Base-by-base conservation (phyloP, 2,113 vertebrate species). In the Zapornia atra region DNA sequence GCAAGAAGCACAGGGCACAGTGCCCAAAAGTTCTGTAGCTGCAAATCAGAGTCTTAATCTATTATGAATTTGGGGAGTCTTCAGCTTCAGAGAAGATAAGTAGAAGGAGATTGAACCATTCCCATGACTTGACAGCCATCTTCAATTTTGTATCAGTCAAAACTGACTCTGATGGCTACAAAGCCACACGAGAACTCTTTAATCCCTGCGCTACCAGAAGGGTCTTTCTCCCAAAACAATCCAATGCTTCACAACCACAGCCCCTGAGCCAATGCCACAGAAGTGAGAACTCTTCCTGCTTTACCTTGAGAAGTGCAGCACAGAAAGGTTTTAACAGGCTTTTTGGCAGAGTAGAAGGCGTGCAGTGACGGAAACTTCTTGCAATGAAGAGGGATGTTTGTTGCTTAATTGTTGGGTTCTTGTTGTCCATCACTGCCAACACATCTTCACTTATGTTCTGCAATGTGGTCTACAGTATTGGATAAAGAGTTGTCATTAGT, bases 381-480 rank as follows among this genome's bases (percentile, higher is more conserved):
- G 99, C 99, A 94, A 99, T 98, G 95, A 99, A 99, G 40, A 99
- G 98, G 22, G 99, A 99, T 6, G 99, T 98, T 96, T 99, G 99
- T 51, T 99, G 99, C 95, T 99, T 99, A 82, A 99, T 99, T 46
- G 99, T 99, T 20, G 99, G 99, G 90, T 99, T 99, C 98, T 99
- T 99, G 97, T 99, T 99, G 97, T 99, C 99, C 99, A 99, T 99
- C 91, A 99, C 99, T 60, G 96, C 98, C 95, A 99, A 97, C 59
- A 99, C 91, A 96, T 99, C 99, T 95, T 99, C 99, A 38, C 99
- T 99, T 90, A 99, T 97, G 92, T 98, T 99, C 97, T 99, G 99
- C 26, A 99, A 95, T 10, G 98, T 99, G 24, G 99, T 99, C 99
- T 99, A 92, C 85, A 84, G 89, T 2, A 7, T 90, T 70, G 38